Evolutionary conservation across 2,888 invertebrate genomes (phyloP).

Genomic region (Microctonus brassicae): DNA sequence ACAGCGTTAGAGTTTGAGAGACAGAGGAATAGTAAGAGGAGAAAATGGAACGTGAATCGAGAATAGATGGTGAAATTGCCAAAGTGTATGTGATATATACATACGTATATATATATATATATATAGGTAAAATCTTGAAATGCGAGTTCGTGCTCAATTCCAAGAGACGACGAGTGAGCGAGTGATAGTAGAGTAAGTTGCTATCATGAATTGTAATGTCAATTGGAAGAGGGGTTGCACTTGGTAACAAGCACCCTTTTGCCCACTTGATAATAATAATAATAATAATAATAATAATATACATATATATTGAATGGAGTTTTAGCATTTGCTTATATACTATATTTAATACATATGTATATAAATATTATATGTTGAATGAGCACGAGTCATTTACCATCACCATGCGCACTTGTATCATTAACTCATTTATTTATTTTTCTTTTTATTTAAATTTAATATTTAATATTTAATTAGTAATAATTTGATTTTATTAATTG

Average conservation of each 20-base stretch:
- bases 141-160: slow-evolving; percentile 30
- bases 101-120: too few species aligned
- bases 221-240: not conserved
- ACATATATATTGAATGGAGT: not conserved
- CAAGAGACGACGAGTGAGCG: slow-evolving; percentile 19
- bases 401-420: not conserved
- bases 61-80: slow-evolving; percentile 1
- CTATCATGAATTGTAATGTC: slow-evolving; percentile 25
- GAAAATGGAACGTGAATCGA: slow-evolving; percentile 12
- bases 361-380: not conserved
- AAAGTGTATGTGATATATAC: slow-evolving; percentile 22
- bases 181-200: slow-evolving; percentile 11
- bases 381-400: not conserved
- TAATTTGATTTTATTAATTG: too few species aligned
- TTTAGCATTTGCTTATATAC: not conserved
- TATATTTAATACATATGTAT: not conserved
- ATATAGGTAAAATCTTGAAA: slow-evolving; percentile 12
- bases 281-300: not conserved
- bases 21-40: too few species aligned
- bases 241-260: slow-evolving; percentile 13
- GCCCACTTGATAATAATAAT: not conserved
- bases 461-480: too few species aligned
- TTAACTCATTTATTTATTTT: not conserved
- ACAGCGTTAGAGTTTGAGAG: too few species aligned
- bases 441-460: not conserved